These are phyloP conservation scores for Brachymystax lenok DNA, from an alignment of 2,797 vertebrate species.

Conservation along the genomic window DNA sequence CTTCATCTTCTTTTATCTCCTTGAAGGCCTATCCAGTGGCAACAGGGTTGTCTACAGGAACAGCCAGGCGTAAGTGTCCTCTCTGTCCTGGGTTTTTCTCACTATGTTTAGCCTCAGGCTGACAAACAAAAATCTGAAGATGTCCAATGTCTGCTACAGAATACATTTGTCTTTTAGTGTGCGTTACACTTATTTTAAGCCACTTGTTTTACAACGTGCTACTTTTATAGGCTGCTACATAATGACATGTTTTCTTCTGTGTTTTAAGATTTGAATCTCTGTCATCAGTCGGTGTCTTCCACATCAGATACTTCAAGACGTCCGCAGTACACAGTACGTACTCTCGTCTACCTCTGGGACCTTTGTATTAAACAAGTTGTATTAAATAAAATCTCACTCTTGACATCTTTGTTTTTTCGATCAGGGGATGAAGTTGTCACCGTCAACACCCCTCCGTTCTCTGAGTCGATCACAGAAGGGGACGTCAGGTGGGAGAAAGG, in stretches of 20 bases:
- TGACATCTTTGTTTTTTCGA: slow-evolving; percentile 17
- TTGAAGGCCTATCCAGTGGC: slow-evolving; percentile 75
- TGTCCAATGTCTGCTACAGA: too few relatives aligned
- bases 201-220: too few relatives aligned
- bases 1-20: slow-evolving; percentile 30
- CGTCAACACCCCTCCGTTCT: slow-evolving; percentile 95
- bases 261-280: slow-evolving; percentile 74
- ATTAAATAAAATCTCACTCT: background rate
- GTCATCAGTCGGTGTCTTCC: slow-evolving; percentile 77
- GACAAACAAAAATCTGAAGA: background rate
- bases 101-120: background rate
- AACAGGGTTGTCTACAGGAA: slow-evolving; percentile 73
- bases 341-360: background rate
- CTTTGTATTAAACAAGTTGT: background rate
- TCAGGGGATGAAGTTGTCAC: slow-evolving; percentile 87
- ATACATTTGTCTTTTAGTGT: too few relatives aligned
- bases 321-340: slow-evolving; percentile 87
- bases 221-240: background rate
- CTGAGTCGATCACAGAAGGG: slow-evolving; percentile 98
- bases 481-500: slow-evolving; percentile 99
- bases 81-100: background rate
- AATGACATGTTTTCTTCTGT: background rate
- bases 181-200: too few relatives aligned
- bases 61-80: slow-evolving; percentile 73
- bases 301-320: slow-evolving; percentile 91